These are phyloP conservation scores for Nasalis larvatus DNA, from an alignment of 2,113 vertebrate species.

Conservation along the genomic window DNA sequence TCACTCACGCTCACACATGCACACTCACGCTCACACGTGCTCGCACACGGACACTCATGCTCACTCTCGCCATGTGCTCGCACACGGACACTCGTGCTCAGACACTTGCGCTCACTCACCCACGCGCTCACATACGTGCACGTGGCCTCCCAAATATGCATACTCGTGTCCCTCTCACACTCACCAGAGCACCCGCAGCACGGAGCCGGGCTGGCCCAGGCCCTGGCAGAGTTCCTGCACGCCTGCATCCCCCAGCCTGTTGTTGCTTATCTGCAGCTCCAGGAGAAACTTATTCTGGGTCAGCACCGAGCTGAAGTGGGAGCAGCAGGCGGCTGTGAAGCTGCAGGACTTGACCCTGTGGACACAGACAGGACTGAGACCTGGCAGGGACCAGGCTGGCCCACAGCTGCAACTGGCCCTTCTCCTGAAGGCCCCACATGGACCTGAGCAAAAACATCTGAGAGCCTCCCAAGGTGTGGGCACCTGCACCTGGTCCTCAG, in stretches of 20 bases:
- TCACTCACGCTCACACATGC: no score
- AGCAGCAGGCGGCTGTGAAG: slow-evolving; percentile 79
- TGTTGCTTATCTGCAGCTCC: slow-evolving; percentile 81
- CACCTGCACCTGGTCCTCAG: no score
- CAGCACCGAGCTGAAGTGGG: slow-evolving; percentile 70
- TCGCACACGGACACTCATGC: no score
- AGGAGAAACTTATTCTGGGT: slow-evolving; percentile 67
- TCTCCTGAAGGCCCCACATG: neutral
- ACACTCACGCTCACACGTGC: no score
- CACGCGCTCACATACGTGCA: neutral
- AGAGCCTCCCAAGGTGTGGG: neutral
- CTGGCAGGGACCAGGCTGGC: neutral
- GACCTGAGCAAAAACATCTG: neutral
- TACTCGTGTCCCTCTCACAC: neutral
- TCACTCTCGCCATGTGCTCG: no score
- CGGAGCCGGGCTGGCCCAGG: slow-evolving; percentile 71
- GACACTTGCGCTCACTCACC: no score
- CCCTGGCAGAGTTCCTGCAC: slow-evolving; percentile 75
- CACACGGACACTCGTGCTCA: no score
- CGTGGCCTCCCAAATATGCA: neutral
- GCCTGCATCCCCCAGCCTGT: slow-evolving; percentile 78
- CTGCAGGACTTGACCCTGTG: slow-evolving; percentile 82
- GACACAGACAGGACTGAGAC: neutral
- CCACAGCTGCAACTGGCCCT: neutral
- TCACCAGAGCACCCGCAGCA: slow-evolving; percentile 82